Percentiles rank a stretch among this genome's conserved stretches.
Evolutionary conservation across 2,113 vertebrate species (phyloP).

Genomic region (Thamnaconus septentrionalis): DNA sequence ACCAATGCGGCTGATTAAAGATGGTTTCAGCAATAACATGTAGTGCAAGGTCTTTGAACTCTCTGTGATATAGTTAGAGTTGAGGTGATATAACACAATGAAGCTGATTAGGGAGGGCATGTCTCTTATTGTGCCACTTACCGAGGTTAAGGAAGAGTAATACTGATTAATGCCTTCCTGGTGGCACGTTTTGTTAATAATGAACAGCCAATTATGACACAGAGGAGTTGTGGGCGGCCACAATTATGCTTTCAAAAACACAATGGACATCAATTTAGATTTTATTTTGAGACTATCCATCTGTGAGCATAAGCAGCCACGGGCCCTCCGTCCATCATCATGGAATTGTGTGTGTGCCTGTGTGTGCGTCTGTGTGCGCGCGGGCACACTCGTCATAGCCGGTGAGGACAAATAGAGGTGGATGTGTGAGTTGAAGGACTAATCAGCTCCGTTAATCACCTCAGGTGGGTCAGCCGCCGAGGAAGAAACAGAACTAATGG

Average conservation of each 20-base stretch:
- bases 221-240: conserved; percentile 40
- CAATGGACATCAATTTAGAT: conserved; percentile 46
- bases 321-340: conserved; percentile 11
- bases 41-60: conserved; percentile 71
- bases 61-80: conserved; percentile 68
- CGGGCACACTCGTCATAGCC: not conserved
- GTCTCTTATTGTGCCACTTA: conserved; percentile 72
- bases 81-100: conserved; percentile 70
- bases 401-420: conserved; percentile 41
- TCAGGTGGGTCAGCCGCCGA: conserved; percentile 53
- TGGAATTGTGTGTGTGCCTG: conserved; percentile 2
- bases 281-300: conserved; percentile 23
- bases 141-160: conserved; percentile 68
- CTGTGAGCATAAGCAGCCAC: conserved; percentile 2
- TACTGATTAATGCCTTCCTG: conserved; percentile 64
- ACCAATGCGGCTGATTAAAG: conserved; percentile 71
- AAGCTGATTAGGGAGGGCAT: conserved; percentile 70
- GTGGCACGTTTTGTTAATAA: conserved; percentile 59
- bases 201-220: conserved; percentile 59
- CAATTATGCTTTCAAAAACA: conserved; percentile 57
- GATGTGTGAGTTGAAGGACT: conserved; percentile 33
- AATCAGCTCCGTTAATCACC: conserved; percentile 69
- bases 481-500: conserved; percentile 49
- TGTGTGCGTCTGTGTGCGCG: not conserved
- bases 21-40: conserved; percentile 71